A percentile compares a stretch with the other conserved stretches of the same genome.
Conservation (phyloP, 2,888 invertebrate genomes). For the Limnephilus lunatus region DNA sequence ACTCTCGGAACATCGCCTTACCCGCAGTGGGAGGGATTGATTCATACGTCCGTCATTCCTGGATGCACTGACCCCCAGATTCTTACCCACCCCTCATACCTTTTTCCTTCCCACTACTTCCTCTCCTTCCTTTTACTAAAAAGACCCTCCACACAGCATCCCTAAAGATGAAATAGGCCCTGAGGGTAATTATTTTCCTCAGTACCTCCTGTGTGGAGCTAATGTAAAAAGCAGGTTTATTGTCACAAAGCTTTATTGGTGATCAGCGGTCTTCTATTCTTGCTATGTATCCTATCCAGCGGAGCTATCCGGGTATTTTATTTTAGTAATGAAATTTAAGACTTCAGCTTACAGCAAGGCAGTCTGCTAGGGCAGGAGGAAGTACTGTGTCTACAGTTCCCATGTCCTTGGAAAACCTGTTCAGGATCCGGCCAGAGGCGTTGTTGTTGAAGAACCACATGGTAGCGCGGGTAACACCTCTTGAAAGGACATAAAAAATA, state of each 20-base stretch:
- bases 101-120: no score
- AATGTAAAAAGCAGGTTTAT: background rate
- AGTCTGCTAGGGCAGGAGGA: conserved; percentile 77
- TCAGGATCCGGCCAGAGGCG: conserved; percentile 79
- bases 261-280: background rate
- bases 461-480: conserved; percentile 82
- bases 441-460: conserved; percentile 90
- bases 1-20: no score
- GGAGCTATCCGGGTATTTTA: background rate
- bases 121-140: no score
- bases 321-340: background rate
- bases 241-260: background rate
- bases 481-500: conserved; percentile 66
- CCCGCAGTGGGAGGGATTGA: no score
- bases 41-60: no score
- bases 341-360: conserved; percentile 74
- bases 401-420: conserved; percentile 84
- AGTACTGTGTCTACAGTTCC: conserved; percentile 78
- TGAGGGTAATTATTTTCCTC: no score
- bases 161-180: no score
- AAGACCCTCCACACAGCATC: no score
- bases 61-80: no score
- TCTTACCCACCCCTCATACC: no score
- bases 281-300: background rate
- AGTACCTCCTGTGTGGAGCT: no score